These are phyloP conservation scores for Arctocebus calabarensis DNA, from an alignment of 2,797 vertebrate species.

Conservation along the genomic window DNA sequence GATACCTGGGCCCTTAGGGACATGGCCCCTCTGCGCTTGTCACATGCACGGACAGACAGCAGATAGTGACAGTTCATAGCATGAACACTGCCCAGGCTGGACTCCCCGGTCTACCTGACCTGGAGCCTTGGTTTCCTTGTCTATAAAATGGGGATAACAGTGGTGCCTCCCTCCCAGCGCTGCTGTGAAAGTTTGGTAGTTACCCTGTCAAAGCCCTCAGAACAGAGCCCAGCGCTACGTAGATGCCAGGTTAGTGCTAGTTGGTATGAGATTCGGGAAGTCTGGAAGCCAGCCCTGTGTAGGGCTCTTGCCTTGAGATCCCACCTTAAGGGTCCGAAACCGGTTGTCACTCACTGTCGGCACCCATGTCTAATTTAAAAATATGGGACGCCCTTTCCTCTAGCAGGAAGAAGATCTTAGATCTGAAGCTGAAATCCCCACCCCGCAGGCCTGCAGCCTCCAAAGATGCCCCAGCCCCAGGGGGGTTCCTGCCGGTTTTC, in stretches of 20 bases:
- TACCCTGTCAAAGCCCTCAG: rapidly evolving
- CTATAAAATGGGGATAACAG: background rate
- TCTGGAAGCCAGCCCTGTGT: background rate
- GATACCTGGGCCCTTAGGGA: rapidly evolving
- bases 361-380: background rate
- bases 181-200: background rate
- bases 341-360: background rate
- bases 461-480: rapidly evolving
- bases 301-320: background rate
- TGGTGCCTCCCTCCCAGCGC: background rate
- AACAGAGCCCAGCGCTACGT: background rate
- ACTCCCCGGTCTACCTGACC: background rate
- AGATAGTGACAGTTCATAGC: too few species aligned
- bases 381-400: background rate
- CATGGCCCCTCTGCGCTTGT: background rate
- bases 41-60: background rate
- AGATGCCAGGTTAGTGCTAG: background rate
- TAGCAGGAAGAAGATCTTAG: background rate
- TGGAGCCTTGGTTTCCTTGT: background rate
- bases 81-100: background rate
- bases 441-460: background rate
- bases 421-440: background rate
- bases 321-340: background rate
- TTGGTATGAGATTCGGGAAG: background rate
- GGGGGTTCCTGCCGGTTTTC: background rate